A percentile compares a stretch with the other conserved stretches of the same genome.
Conservation (phyloP, 2,797 vertebrate species). For the Phoxinus dragarum region DNA sequence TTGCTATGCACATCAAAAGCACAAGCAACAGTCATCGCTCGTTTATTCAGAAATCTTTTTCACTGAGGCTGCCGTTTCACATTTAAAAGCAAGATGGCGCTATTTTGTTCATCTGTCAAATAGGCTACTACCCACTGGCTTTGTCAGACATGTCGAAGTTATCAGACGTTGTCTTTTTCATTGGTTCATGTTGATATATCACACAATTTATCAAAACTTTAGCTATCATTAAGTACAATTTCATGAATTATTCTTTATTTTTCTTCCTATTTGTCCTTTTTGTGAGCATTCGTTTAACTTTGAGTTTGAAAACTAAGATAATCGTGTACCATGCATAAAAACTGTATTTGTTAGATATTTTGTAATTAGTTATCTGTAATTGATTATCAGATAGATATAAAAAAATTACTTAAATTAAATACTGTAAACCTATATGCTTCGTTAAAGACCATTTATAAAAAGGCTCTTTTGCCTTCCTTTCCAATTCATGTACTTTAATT, state of each 20-base stretch:
- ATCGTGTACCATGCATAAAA: background rate
- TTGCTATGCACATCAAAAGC: background rate
- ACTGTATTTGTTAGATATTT: background rate
- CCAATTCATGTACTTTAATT: background rate
- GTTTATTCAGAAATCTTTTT: background rate
- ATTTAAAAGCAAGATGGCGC: constrained; percentile 80
- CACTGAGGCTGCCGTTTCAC: constrained; percentile 19
- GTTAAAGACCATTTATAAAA: background rate
- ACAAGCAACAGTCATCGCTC: background rate
- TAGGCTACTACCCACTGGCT: constrained; percentile 14
- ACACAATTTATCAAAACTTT: background rate
- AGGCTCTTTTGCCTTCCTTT: background rate
- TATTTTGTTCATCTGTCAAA: constrained; percentile 71
- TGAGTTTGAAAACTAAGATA: background rate
- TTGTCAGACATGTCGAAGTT: constrained; percentile 18
- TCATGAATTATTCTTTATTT: background rate
- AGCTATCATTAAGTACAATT: background rate
- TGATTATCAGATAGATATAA: background rate
- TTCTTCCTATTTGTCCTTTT: background rate
- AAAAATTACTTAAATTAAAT: background rate
- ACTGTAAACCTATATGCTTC: background rate
- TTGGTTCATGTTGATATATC: background rate
- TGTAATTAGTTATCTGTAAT: background rate
- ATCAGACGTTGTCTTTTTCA: constrained; percentile 11
- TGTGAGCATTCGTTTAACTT: background rate